Base-by-base conservation (phyloP, 2,797 vertebrate species). In the Clarias pachynema region DNA sequence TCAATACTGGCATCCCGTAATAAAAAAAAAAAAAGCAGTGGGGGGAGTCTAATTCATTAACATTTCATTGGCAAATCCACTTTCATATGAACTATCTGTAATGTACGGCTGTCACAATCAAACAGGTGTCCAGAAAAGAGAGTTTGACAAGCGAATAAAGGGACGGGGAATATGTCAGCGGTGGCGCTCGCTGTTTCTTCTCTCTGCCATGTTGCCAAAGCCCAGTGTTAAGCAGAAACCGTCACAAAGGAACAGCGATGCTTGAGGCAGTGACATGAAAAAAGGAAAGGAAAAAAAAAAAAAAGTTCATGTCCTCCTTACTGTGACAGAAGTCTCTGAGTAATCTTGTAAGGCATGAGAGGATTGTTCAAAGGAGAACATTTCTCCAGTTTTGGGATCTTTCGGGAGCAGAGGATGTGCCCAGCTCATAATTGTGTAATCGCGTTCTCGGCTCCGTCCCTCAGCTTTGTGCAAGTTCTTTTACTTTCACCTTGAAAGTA, bases 31-130 rank as follows among this genome's bases (percentile, higher is more conserved):
- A 49, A 12, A 53, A 29, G 70, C n/a, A 72, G 66, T 12, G 29
- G 75, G 85, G 95, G 95, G 96, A 96, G 96, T 96, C 96, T 93
- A 95, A 95, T 95, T 97, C 95, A 97, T 97, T 97, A 98, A 97
- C 92, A 96, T 96, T 98, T 97, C 95, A 97, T 97, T 92, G 93
- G 93, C 95, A 95, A 96, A 97, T 95, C 95, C 95, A 96, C 96
- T 97, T 97, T 98, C 96, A 97, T 97, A 96, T 95, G 95, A 97
- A 96, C 95, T 92, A 97, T 90, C 85, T 96, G 96, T 96, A 97
- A 96, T 97, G 97, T 96, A 97, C 83, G 94, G 95, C 95, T 97
- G 96, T 97, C 95, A 95, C 92, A 96, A 96, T 96, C 95, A 96
- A 95, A 97, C 96, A 96, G 94, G 95, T 96, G 94, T 94, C 95